These are phyloP conservation scores for Umimayanthus chanpuru DNA, from an alignment of 92 coral and sea anemone genomes.

Conservation along the genomic window DNA sequence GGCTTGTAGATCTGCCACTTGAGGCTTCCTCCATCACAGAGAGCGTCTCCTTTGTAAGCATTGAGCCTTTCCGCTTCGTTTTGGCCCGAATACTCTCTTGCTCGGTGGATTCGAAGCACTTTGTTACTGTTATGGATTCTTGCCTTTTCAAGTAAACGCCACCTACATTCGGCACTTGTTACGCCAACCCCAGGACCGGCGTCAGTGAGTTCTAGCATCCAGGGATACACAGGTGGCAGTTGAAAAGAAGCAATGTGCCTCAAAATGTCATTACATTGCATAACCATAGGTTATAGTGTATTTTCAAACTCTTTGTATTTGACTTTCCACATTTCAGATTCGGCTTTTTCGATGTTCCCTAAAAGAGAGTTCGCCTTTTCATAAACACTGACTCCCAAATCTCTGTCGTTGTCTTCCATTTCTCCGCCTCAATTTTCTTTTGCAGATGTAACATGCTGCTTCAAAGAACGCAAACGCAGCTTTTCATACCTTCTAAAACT, in stretches of 20 bases:
- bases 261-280: conserved; percentile 37
- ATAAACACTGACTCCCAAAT: conserved; percentile 38
- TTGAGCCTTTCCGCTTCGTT: no score
- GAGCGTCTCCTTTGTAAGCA: no score
- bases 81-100: no score
- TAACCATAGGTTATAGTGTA: conserved; percentile 20
- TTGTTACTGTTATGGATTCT: no score
- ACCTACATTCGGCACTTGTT: no score
- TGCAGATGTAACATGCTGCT: conserved; percentile 37
- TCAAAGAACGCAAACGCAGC: conserved; percentile 43
- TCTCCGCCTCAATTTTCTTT: conserved; percentile 28
- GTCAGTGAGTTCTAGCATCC: conserved; percentile 56
- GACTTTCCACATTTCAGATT: conserved; percentile 32
- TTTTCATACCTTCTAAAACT: conserved; percentile 41
- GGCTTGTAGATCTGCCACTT: conserved; percentile 12
- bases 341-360: conserved; percentile 36
- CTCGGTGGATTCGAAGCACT: no score
- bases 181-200: conserved; percentile 53
- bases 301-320: conserved; percentile 36
- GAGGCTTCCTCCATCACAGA: no score
- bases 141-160: no score
- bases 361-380: conserved; percentile 41
- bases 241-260: conserved; percentile 25
- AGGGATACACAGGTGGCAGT: no score
- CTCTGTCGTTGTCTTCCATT: conserved; percentile 44